Evolutionary conservation across 2,113 vertebrate genomes (phyloP), one percentile per base, ranked within the genome.

Genomic region (Indicator maculatus): DNA sequence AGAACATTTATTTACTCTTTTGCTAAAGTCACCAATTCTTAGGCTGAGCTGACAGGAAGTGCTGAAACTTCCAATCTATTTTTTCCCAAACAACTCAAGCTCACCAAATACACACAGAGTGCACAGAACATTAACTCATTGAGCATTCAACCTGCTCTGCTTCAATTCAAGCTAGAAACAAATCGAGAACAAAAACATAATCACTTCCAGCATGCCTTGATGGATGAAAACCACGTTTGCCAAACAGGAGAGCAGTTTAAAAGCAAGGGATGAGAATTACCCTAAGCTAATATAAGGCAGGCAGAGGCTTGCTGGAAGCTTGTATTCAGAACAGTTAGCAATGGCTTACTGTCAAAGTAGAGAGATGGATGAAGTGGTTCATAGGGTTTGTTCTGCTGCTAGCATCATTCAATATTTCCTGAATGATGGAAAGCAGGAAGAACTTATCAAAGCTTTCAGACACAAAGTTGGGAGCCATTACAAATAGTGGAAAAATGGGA

Each of bases 311-410:
- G 90, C 64, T 93, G 88, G 83, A 74, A 90, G 92, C 88, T 1
- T 93, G 69, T 88, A 76, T 80, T 93, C 72, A 74, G 79, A 90
- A 23, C 31, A 83, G 85, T 83, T 95, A 93, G 80, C 96, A 90
- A 83, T 71, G 71, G 39, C 52, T 88, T 50, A 59, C 87, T 95
- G 92, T 91, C 90, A 86, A 11, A 36, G 60, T 4, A 47, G 64
- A 56, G 11, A 81, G 90, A 96, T 81, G 72, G 80, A 91, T 94
- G 83, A 56, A 17, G 8, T 31, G 52, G 41, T 77, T 83, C 65
- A 71, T 30, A 80, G 56, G 65, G 28, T 67, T 93, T 93, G 67
- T 71, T 93, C 83, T 88, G 64, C 88, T 83, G 77, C 65, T 74
- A 73, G 56, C 71, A 77, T 88, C 56, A 91, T 66, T 91, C 65